phyloP scores from a whole-genome alignment of 2,888 invertebrate species.

The Diaprepes abbreviatus region DNA sequence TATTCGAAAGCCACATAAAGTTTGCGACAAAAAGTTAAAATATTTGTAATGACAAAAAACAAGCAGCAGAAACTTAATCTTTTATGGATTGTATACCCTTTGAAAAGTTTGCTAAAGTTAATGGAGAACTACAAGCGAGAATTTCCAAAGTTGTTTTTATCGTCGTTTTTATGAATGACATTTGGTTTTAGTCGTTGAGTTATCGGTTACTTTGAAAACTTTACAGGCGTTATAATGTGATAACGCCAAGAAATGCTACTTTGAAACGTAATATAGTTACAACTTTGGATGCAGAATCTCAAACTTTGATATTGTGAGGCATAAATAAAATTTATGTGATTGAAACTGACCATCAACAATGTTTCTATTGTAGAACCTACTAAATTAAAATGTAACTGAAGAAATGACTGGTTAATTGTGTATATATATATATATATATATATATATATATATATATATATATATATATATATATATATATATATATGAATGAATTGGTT shows the following conservation, averaged over 20 bases:
- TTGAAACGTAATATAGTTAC: conserved; percentile 22
- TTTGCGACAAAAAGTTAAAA: background rate
- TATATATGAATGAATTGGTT: too few species aligned
- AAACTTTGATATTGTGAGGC: too few species aligned
- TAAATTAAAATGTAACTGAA: too few species aligned
- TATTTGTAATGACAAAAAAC: conserved; percentile 2
- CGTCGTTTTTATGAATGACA: conserved; percentile 32
- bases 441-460: too few species aligned
- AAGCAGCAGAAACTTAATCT: conserved; percentile 11
- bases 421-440: too few species aligned
- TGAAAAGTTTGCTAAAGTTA: conserved; percentile 17
- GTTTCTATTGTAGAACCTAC: too few species aligned
- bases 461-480: too few species aligned
- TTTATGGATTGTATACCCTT: conserved; percentile 7
- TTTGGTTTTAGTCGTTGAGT: conserved; percentile 32
- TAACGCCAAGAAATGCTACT: conserved; percentile 30
- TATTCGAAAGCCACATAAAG: background rate
- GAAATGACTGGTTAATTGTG: too few species aligned
- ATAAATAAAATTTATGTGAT: too few species aligned
- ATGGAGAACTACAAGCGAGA: conserved; percentile 20
- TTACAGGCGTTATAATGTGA: conserved; percentile 29
- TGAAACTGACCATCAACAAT: too few species aligned
- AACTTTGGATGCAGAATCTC: too few species aligned
- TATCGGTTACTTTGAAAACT: conserved; percentile 29
- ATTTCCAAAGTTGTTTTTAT: conserved; percentile 33